These are phyloP conservation scores for Phorcus lineatus DNA, from an alignment of 2,888 invertebrate genomes.

Conservation along the genomic window DNA sequence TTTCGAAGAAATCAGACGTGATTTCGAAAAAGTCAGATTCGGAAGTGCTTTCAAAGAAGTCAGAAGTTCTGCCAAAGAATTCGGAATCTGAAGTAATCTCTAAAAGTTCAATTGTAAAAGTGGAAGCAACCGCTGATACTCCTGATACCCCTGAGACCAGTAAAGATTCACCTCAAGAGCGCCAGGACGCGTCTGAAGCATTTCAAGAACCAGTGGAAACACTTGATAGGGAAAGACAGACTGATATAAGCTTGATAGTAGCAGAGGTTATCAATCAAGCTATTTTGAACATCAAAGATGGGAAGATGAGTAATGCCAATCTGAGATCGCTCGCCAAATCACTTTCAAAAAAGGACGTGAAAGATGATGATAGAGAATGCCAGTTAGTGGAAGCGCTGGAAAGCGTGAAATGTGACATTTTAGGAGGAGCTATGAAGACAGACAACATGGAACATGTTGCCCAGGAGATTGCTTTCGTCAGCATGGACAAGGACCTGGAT, in stretches of 20 bases:
- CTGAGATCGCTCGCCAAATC: constrained; percentile 29
- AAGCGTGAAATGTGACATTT: constrained; percentile 36
- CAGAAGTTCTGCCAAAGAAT: no score
- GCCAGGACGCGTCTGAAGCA: no score
- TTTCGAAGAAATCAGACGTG: no score
- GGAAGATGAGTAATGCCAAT: constrained; percentile 30
- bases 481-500: constrained; percentile 33
- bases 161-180: no score
- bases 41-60: no score
- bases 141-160: no score
- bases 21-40: no score
- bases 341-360: constrained; percentile 26
- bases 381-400: constrained; percentile 36
- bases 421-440: constrained; percentile 34
- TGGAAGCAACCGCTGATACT: no score
- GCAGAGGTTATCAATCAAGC: constrained; percentile 39
- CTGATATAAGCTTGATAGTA: constrained; percentile 33
- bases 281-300: constrained; percentile 33
- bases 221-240: background rate
- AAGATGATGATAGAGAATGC: background rate
- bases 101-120: no score
- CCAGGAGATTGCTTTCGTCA: constrained; percentile 41
- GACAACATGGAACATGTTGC: constrained; percentile 38
- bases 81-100: no score
- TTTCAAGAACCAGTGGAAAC: no score